Evolutionary conservation across 2,888 invertebrate genomes (phyloP), one percentile per base, ranked within the genome.

Genomic region (Spicauda simplicius): DNA sequence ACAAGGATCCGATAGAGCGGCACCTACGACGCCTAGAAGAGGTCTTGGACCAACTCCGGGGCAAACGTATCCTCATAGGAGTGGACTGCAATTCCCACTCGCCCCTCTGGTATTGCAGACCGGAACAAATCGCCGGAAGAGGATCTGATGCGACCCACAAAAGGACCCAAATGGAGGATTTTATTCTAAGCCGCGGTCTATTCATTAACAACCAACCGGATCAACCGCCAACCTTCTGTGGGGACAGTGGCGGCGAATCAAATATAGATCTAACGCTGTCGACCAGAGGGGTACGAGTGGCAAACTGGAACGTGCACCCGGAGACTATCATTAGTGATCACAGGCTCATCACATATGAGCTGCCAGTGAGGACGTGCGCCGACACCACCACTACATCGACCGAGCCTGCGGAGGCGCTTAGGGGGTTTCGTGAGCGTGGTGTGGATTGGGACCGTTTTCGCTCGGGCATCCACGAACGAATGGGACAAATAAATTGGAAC

Each of bases 11-110:
- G 16, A 72, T 73, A 5, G 50, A 59, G 8, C 18, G 2, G 0
- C 74, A 77, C 60, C 53, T 76, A 4, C 33, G 37, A 0, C 71
- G 76, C 6, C 55, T 78, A 0, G 70, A 60, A n/a, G n/a, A n/a
- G n/a, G n/a, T n/a, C n/a, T n/a, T n/a, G n/a, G n/a, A n/a, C n/a
- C n/a, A n/a, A n/a, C n/a, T n/a, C n/a, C n/a, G n/a, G 0, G 76
- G 75, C 0, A n/a, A n/a, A n/a, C n/a, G n/a, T n/a, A n/a, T n/a
- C n/a, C n/a, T n/a, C n/a, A n/a, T n/a, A n/a, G n/a, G 0, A 1
- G 7, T 0, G 74, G 75, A 0, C 56, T 6, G 6, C 4, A 73
- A 73, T 20, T 64, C 73, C 4, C 70, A 73, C 53, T 71, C 71
- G 11, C 73, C 73, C 4, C 12, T 69, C 25, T 73, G 72, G 71